These are phyloP conservation scores for Watsonalla binaria DNA, from an alignment of 2,888 invertebrate species.

Conservation along the genomic window DNA sequence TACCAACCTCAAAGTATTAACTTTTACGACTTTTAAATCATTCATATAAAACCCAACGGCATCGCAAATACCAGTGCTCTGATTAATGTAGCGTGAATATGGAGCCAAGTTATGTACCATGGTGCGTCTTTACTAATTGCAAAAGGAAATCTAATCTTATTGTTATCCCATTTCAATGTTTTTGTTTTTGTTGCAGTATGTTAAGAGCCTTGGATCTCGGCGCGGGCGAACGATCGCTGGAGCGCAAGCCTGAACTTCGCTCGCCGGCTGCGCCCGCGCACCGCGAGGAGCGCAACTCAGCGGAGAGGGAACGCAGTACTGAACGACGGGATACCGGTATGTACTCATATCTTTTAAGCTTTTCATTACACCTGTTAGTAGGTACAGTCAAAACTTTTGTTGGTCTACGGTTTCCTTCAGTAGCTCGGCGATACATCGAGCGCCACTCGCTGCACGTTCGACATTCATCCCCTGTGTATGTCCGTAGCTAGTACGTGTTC, in stretches of 20 bases:
- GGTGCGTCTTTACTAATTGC: too few relatives aligned
- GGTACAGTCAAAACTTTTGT: too few relatives aligned
- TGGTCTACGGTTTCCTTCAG: too few relatives aligned
- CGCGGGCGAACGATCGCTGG: conserved; percentile 48
- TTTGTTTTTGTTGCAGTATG: conserved; percentile 77
- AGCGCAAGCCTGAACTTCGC: conserved; percentile 73
- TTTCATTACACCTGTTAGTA: too few relatives aligned
- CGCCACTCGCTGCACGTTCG: conserved; percentile 35
- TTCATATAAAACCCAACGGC: too few relatives aligned
- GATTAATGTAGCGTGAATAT: too few relatives aligned
- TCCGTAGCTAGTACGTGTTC: conserved; percentile 68
- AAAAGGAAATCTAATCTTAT: too few relatives aligned
- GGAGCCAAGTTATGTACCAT: too few relatives aligned
- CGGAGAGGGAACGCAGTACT: conserved; percentile 57
- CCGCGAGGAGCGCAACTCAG: conserved; percentile 51
- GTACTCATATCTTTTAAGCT: conserved; percentile 21
- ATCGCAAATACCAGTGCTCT: too few relatives aligned
- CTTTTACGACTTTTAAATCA: too few relatives aligned
- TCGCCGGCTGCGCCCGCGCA: conserved; percentile 54
- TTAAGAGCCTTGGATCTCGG: conserved; percentile 86
- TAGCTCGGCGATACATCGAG: conserved; percentile 46
- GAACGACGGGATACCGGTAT: conserved; percentile 67
- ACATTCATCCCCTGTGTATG: conserved; percentile 42
- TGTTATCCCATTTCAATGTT: too few relatives aligned
- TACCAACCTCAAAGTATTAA: too few relatives aligned